phyloP scores from a whole-genome alignment of 2,797 vertebrate genomes.

The Fistularia tabacaria region DNA sequence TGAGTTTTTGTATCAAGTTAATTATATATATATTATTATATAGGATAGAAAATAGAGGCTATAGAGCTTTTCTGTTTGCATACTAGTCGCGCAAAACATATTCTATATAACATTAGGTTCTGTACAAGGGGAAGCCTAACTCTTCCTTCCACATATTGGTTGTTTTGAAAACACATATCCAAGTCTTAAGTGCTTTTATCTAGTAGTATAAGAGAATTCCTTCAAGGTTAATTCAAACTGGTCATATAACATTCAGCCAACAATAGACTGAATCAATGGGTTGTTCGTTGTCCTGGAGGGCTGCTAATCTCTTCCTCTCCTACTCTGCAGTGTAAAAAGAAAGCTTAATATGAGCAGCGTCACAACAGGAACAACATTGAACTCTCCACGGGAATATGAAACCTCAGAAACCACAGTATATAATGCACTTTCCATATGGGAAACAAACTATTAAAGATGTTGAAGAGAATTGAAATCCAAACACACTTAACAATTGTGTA shows the following conservation, averaged over 20 bases:
- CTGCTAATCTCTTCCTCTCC: conserved; percentile 57
- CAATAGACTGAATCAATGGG: conserved; percentile 27
- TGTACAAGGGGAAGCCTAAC: not conserved
- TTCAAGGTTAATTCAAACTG: conserved; percentile 20
- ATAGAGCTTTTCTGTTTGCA: no score
- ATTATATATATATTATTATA: not conserved
- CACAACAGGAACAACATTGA: conserved; percentile 28
- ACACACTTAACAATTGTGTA: no score
- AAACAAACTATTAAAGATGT: no score
- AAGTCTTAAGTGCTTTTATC: no score
- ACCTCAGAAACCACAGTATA: not conserved
- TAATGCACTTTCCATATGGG: no score
- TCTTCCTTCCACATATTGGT: no score
- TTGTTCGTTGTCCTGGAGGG: conserved; percentile 32
- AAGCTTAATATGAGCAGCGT: conserved; percentile 21
- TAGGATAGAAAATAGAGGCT: no score
- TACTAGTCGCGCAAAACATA: no score
- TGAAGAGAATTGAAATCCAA: no score
- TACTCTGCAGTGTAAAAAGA: conserved; percentile 24
- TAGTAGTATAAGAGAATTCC: no score
- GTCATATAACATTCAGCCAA: conserved; percentile 19
- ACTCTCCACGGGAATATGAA: conserved; percentile 19
- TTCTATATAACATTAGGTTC: no score
- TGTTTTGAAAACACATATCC: no score
- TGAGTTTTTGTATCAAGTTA: not conserved